Base-by-base conservation (phyloP, 2,113 vertebrate genomes). In the Phyllostomus discolor region DNA sequence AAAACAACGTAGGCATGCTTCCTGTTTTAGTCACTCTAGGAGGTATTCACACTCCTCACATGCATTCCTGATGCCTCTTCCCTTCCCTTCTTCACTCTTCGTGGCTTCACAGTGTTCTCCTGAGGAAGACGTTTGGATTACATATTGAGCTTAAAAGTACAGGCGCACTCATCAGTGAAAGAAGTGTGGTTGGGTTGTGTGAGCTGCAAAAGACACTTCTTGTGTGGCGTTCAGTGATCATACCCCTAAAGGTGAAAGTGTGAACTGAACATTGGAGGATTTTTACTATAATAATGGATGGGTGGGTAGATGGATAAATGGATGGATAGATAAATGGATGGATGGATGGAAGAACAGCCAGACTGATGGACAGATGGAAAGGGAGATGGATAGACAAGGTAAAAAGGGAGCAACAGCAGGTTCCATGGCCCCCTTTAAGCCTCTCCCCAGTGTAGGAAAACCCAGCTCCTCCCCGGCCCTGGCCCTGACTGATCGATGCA, bases 301-400 rank as follows among this genome's bases (percentile, higher is more conserved):
- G 26, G 5, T 17, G 19, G 26, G 4, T 26, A 16, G 38, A 4
- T 20, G 9, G 14, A 28, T 62, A 26, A 6, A 22, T 38, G 11
- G n/a, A 41, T 24, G 26, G 7, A 14, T 43, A 17, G 17, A 1
- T 17, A 1, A 9, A 0, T 48, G 33, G 31, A 3, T n/a, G 10
- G 15, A 12, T 59, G 7, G 7, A 16, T 41, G 31, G 69, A 15
- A 86, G 26, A 6, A 2, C 57, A 59, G 57, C 22, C 22, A 59
- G 57, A 62, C 57, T 75, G 38, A 5, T 87, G 8, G 38, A 10
- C 69, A 4, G 20, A 12, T 20, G 31, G 54, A 14, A 22, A 10
- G 11, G 4, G 33, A 24, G 17, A 11, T 26, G 54, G 28, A 46
- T 33, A 10, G 48, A 81, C 41, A 20, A 85, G 19, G 24, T 28